A percentile compares a stretch with the other conserved stretches of the same genome.
Evolutionary conservation across 2,113 vertebrate species (phyloP).

Genomic region (Mohoua ochrocephala): DNA sequence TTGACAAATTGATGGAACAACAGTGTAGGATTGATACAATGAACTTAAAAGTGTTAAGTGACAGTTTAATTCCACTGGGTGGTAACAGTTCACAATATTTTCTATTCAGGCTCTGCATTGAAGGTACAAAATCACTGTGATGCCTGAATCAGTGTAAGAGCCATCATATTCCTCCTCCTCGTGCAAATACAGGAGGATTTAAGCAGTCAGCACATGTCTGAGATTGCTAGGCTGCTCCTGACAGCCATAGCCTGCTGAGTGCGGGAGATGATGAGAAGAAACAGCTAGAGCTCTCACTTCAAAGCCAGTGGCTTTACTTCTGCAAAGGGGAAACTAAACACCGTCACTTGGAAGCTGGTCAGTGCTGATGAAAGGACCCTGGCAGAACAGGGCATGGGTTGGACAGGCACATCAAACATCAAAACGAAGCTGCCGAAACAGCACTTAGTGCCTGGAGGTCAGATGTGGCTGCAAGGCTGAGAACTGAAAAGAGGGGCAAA

Average conservation of each 20-base stretch:
- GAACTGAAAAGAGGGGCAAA: background rate
- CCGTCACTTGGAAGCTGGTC: background rate
- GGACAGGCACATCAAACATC: background rate
- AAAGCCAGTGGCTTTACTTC: background rate
- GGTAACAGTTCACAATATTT: conserved; percentile 8
- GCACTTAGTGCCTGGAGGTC: background rate
- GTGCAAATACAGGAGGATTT: background rate
- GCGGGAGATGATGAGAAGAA: background rate
- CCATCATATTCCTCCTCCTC: background rate
- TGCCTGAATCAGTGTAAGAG: background rate
- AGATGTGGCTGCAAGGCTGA: background rate
- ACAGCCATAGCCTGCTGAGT: background rate
- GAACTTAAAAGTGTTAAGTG: background rate
- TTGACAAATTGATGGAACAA: background rate
- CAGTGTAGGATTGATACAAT: background rate
- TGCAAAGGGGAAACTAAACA: background rate
- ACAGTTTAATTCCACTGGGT: background rate
- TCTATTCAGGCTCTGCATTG: background rate
- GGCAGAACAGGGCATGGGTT: rapidly evolving
- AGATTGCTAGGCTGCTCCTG: background rate
- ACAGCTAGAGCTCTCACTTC: background rate
- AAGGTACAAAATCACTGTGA: background rate
- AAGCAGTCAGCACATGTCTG: background rate
- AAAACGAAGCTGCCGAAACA: background rate
- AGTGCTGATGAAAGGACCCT: background rate